phyloP scores from a whole-genome alignment of 2,888 invertebrate genomes.

The Agonopterix subpropinquella region DNA sequence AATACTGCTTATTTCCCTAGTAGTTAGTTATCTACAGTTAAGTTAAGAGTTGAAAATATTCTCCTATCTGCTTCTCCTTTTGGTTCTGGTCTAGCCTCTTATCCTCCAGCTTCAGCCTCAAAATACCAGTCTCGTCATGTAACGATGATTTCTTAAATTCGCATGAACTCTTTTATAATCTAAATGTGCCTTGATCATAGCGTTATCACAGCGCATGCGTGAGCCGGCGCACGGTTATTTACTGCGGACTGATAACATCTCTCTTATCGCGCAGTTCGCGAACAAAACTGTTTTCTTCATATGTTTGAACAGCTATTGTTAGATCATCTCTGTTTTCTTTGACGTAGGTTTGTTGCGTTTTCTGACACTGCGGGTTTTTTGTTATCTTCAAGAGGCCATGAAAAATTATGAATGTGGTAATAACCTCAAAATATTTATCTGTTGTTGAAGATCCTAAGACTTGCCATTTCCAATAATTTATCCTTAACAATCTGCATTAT shows the following conservation, averaged over 20 bases:
- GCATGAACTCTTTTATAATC: neutral
- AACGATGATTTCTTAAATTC: neutral
- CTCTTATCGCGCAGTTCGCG: neutral
- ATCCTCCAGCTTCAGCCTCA: neutral
- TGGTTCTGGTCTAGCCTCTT: too few species aligned
- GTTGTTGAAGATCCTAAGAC: neutral
- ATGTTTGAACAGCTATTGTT: neutral
- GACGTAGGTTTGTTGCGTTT: neutral
- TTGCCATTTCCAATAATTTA: neutral
- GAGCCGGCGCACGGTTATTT: neutral
- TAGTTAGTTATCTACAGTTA: too few species aligned
- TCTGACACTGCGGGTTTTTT: neutral
- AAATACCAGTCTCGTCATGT: neutral
- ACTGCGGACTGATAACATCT: neutral
- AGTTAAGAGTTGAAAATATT: too few species aligned
- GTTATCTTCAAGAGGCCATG: neutral
- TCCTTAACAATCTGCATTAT: neutral
- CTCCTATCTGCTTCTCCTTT: too few species aligned
- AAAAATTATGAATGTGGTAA: neutral
- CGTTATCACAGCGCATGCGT: constrained; percentile 3
- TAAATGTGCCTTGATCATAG: neutral
- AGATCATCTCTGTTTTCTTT: neutral
- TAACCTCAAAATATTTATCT: neutral
- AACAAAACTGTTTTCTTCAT: neutral
- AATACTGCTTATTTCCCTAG: too few species aligned